Conservation (phyloP, 2,888 invertebrate genomes). For the Ophion ellenae region DNA sequence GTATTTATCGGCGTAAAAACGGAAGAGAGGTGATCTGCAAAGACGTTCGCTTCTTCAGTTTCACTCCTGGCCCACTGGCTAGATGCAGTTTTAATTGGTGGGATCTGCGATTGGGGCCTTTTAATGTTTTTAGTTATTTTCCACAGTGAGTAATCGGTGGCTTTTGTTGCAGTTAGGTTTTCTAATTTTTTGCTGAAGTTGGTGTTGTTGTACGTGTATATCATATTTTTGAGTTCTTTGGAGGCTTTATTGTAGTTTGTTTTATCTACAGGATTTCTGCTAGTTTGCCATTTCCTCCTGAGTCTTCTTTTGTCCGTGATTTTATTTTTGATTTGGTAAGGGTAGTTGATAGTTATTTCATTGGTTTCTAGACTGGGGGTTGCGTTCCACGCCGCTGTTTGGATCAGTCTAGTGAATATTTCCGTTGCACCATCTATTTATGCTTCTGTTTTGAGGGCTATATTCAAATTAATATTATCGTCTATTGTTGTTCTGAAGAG, state of each 20-base stretch:
- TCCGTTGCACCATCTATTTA: too few species aligned
- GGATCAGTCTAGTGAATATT: too few species aligned
- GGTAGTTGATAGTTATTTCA: too few species aligned
- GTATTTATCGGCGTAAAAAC: conserved; percentile 31
- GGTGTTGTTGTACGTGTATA: conserved; percentile 36
- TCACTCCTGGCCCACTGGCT: not conserved
- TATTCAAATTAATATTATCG: too few species aligned
- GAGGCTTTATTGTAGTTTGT: conserved; percentile 50
- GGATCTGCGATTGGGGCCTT: not conserved
- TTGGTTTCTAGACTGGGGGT: too few species aligned
- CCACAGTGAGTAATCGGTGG: too few species aligned
- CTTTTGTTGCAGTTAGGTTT: conserved; percentile 34
- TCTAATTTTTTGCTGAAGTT: conserved; percentile 14
- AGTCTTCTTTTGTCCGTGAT: too few species aligned
- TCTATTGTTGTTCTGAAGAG: too few species aligned
- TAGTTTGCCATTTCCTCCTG: conserved; percentile 63
- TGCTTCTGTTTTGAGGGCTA: too few species aligned
- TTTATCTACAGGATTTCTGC: conserved; percentile 62
- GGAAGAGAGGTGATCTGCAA: conserved; percentile 34
- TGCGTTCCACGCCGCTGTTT: too few species aligned
- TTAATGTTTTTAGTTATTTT: not conserved
- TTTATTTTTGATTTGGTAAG: too few species aligned
- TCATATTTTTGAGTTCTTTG: conserved; percentile 62
- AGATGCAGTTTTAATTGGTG: conserved; percentile 35
- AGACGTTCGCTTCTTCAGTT: not conserved